Evolutionary conservation across 2,113 vertebrate species (phyloP), one percentile per base, ranked within the genome.

Genomic region (Brachyhypopomus gauderio): DNA sequence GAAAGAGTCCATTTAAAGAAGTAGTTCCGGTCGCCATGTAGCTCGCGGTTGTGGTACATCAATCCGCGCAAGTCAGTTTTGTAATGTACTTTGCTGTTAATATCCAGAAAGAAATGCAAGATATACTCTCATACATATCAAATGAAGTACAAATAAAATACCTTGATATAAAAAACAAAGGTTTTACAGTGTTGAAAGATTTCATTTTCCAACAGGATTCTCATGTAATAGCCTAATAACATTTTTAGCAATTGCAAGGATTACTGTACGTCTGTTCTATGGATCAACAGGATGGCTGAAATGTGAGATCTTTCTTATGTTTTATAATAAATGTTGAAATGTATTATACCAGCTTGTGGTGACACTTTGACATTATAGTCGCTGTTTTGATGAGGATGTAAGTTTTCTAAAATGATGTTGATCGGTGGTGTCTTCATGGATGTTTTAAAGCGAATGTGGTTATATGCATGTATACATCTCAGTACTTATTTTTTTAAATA

Each of bases 1-100:
- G n/a, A 85, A 87, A 88, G 85, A 87, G 92, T 92, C 93, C 92
- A 94, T 94, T 94, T 94, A 94, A 94, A 93, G 91, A 94, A 90
- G 80, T 88, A 91, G 93, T 87, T 48, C 93, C 92, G 88, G 90
- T 78, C 84, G 56, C 20, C 77, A 87, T 90, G 92, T 62, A 38
- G 87, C 90, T 91, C 82, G 89, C 8, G 85, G 79, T 83, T 85
- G 79, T 80, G 69, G 20, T 45, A n/a, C 77, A 80, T 88, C 48
- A 71, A 84, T 92, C 77, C 80, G 91, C 89, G 89, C 77, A 56
- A 73, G 72, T 79, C 80, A 79, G 80, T 77, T 75, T 63, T 75
- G 34, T 62, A 75, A 25, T 30, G 19, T 17, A 45, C 59, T 41
- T 25, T 17, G 22, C 41, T 25, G 16, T 76, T 41, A 4, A 7